Conservation (phyloP, 2,113 vertebrate species). For the Merops nubicus region DNA sequence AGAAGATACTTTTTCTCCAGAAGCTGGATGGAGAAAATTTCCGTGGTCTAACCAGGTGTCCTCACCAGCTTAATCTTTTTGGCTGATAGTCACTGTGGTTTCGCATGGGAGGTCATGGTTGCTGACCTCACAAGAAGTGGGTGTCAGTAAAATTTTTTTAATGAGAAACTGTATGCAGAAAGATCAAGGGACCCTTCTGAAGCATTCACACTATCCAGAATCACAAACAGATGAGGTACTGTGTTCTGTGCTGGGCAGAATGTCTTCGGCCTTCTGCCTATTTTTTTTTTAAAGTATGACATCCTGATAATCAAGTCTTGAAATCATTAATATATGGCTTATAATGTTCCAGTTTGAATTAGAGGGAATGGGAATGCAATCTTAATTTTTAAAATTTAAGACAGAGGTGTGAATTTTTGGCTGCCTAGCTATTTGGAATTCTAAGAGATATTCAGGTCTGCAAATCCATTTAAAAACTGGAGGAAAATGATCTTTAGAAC, state of each 20-base stretch:
- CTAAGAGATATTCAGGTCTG: not conserved
- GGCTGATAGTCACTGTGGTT: not conserved
- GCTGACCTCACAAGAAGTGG: conserved; percentile 2
- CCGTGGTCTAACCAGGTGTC: not conserved
- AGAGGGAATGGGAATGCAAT: not conserved
- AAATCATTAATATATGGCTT: not conserved
- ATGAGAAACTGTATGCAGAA: not conserved
- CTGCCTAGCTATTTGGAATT: not conserved
- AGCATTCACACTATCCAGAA: not conserved
- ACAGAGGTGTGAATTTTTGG: not conserved
- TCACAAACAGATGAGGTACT: not conserved
- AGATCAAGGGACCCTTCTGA: not conserved
- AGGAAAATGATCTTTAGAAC: not conserved
- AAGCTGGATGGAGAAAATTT: not conserved
- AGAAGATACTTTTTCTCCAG: conserved; percentile 27
- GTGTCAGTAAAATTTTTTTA: not conserved
- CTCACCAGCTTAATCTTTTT: not conserved
- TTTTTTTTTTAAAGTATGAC: not conserved
- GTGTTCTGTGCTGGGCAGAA: not conserved
- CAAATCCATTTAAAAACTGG: not conserved
- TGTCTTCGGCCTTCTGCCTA: not conserved
- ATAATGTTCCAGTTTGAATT: not conserved
- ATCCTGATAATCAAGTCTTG: not conserved
- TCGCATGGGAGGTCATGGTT: conserved; percentile 18
- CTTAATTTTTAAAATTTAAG: not conserved